phyloP scores from a whole-genome alignment of 2,888 invertebrate species.

The Anthophora plumipes region DNA sequence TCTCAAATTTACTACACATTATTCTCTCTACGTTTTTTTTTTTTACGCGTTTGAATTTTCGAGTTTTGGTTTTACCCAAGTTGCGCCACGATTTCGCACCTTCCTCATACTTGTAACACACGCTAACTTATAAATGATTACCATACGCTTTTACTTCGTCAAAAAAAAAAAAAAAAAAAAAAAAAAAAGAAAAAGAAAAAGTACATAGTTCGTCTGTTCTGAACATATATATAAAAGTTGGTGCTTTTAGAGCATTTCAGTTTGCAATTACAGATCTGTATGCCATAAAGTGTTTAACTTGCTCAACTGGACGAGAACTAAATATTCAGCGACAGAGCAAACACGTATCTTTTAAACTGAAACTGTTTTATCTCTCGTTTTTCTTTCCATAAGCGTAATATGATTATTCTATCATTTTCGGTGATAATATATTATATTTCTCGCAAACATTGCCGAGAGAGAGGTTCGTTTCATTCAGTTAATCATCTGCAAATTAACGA shows the following conservation, averaged over 20 bases:
- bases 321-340: slow-evolving; percentile 4
- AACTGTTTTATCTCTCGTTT: slow-evolving; percentile 9
- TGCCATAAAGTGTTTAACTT: slow-evolving; percentile 29
- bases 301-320: slow-evolving; percentile 2
- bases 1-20: not conserved
- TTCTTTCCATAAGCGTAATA: slow-evolving; percentile 13
- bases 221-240: slow-evolving; percentile 11
- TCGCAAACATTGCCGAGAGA: slow-evolving; percentile 1
- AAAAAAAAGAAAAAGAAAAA: too few relatives aligned
- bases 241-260: slow-evolving; percentile 39
- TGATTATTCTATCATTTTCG: slow-evolving; percentile 15
- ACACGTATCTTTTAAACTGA: not conserved
- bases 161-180: too few relatives aligned
- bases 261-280: slow-evolving; percentile 18
- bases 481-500: slow-evolving; percentile 11
- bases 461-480: slow-evolving; percentile 22
- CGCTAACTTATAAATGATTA: not conserved
- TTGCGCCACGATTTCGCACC: not conserved
- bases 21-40: not conserved
- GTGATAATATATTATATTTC: slow-evolving; percentile 32
- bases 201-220: slow-evolving; percentile 3
- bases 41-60: not conserved
- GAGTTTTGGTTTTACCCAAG: not conserved
- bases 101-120: not conserved
- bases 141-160: not conserved